Percentiles rank a stretch among this genome's conserved stretches.
Evolutionary conservation across 2,113 vertebrate genomes (phyloP).

Genomic region (Siniperca chuatsi): DNA sequence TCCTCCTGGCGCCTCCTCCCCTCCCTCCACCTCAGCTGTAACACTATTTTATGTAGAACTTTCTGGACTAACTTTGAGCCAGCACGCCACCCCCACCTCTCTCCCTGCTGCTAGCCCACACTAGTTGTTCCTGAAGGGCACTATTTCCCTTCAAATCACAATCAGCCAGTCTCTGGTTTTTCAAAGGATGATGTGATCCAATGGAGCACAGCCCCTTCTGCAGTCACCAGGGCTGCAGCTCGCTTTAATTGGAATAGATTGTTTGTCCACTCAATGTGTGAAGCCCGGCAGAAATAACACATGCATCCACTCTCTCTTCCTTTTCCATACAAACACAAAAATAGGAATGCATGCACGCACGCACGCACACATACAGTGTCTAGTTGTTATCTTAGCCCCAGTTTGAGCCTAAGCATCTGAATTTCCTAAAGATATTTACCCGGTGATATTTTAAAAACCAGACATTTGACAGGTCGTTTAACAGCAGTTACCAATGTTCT

Average conservation of each 20-base stretch:
- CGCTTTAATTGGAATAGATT: conserved; percentile 83
- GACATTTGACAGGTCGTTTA: neutral
- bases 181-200: conserved; percentile 77
- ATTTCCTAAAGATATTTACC: neutral
- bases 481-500: neutral
- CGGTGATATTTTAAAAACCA: neutral
- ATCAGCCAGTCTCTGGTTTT: conserved; percentile 66
- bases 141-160: conserved; percentile 65
- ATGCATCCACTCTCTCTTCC: conserved; percentile 39
- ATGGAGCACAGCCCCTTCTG: conserved; percentile 62
- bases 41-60: conserved; percentile 54
- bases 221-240: conserved; percentile 63
- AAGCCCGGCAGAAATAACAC: conserved; percentile 74
- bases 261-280: conserved; percentile 76
- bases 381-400: neutral
- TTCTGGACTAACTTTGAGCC: conserved; percentile 55
- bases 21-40: conserved; percentile 30
- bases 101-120: conserved; percentile 42
- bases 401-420: neutral
- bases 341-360: neutral
- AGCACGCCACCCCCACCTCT: conserved; percentile 7
- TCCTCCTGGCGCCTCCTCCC: conserved; percentile 14
- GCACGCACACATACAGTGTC: neutral
- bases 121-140: conserved; percentile 64
- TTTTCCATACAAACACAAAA: conserved; percentile 36